A percentile compares a stretch with the other conserved stretches of the same genome.
Evolutionary conservation across 2,888 invertebrate species (phyloP).

Genomic region (Mylabris sibirica): DNA sequence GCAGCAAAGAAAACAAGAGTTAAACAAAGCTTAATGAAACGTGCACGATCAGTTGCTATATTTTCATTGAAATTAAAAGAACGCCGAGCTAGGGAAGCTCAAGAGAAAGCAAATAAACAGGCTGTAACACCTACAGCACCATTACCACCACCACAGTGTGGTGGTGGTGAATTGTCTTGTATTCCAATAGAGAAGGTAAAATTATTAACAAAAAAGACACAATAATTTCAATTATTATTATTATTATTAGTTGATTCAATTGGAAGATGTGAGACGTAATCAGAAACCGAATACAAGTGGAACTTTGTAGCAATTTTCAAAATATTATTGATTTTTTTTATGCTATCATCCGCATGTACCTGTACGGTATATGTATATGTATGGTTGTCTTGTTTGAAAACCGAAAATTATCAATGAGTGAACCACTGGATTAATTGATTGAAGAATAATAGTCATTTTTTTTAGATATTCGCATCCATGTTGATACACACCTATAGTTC

Average conservation of each 20-base stretch:
- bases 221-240: background rate
- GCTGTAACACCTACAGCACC: conserved; percentile 59
- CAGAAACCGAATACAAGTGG: conserved; percentile 52
- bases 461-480: conserved; percentile 34
- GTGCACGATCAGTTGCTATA: conserved; percentile 85
- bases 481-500: conserved; percentile 41
- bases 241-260: conserved; percentile 68
- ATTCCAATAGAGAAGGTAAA: conserved; percentile 81
- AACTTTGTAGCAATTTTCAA: conserved; percentile 51
- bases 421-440: background rate
- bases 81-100: conserved; percentile 80
- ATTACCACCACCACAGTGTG: conserved; percentile 68
- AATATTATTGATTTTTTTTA: background rate
- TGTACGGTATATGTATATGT: background rate
- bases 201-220: background rate
- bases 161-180: conserved; percentile 83
- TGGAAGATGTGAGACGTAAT: conserved; percentile 67
- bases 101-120: conserved; percentile 68
- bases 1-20: conserved; percentile 72
- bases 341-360: background rate
- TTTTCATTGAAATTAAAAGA: conserved; percentile 83
- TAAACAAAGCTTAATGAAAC: conserved; percentile 81
- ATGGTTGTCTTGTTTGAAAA: background rate
- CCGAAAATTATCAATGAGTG: background rate
- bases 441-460: background rate